phyloP scores from a whole-genome alignment of 2,113 vertebrate genomes.

The Alces alces region DNA sequence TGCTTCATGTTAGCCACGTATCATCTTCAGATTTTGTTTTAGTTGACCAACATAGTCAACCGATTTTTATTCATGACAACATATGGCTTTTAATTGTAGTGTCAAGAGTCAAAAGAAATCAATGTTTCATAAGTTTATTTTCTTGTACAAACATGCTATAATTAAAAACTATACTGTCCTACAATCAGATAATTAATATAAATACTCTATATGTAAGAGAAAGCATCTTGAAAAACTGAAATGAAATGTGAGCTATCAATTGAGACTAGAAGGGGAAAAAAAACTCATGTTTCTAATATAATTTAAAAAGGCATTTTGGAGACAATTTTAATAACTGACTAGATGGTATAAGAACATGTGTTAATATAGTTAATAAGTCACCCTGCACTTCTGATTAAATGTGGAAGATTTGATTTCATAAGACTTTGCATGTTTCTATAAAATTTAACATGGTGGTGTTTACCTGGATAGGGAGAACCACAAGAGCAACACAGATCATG shows the following conservation, averaged over 20 bases:
- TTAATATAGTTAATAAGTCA: background rate
- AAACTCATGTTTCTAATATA: background rate
- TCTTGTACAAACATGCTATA: background rate
- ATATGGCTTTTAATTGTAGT: background rate
- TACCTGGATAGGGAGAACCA: slow-evolving; percentile 90
- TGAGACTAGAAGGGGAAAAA: background rate
- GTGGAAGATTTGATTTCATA: background rate
- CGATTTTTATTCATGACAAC: background rate
- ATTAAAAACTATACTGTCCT: background rate
- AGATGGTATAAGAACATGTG: background rate
- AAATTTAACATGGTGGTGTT: background rate
- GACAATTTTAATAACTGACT: background rate
- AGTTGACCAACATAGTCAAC: background rate
- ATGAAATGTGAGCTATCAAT: background rate
- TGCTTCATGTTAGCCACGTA: background rate
- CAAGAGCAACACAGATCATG: slow-evolving; percentile 90
- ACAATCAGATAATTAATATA: background rate
- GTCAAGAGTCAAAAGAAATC: background rate
- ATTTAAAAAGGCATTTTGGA: background rate
- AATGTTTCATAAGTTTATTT: background rate
- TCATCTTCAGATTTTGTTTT: background rate
- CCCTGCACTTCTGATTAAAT: background rate
- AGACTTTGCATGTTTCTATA: background rate
- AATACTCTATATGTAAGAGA: background rate
- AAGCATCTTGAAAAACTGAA: background rate